A percentile compares a stretch with the other conserved stretches of the same genome.
Evolutionary conservation across 2,888 invertebrate species (phyloP).

Genomic region (Ametastegia equiseti): DNA sequence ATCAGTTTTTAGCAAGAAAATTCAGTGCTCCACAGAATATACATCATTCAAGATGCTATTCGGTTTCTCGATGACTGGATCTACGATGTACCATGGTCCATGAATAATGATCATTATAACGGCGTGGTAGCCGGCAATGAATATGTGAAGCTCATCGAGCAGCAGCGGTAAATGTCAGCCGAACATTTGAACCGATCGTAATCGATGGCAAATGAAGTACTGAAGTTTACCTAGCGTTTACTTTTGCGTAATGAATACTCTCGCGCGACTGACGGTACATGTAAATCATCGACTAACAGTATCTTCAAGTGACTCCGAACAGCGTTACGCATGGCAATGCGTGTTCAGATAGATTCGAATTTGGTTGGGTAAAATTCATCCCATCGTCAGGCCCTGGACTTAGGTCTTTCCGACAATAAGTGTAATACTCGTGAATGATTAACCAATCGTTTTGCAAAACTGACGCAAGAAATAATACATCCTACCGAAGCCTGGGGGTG

Average conservation of each 20-base stretch:
- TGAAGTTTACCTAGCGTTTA: slow-evolving; percentile 8
- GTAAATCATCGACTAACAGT: not conserved
- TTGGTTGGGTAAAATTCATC: not conserved
- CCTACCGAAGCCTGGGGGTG: not conserved
- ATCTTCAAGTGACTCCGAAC: not conserved
- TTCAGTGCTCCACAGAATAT: not conserved
- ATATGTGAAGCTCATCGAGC: slow-evolving; percentile 3
- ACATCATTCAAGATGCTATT: not conserved
- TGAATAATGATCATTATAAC: slow-evolving; percentile 24
- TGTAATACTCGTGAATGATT: not conserved
- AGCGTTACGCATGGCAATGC: not conserved
- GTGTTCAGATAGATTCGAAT: not conserved
- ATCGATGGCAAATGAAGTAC: slow-evolving; percentile 21
- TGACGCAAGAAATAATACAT: not conserved
- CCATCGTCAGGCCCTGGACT: not conserved
- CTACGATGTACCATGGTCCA: not conserved
- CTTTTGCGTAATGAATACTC: slow-evolving; percentile 19
- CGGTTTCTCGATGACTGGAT: not conserved
- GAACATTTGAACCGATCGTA: slow-evolving; percentile 35
- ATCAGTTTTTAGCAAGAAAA: not conserved
- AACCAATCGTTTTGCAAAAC: not conserved
- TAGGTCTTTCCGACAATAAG: not conserved
- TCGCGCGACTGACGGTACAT: not conserved
- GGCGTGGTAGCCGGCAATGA: not conserved
- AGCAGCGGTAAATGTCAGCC: slow-evolving; percentile 26